Conservation (phyloP, 92 coral and sea anemone genomes). For the Palythoa grandiflora region DNA sequence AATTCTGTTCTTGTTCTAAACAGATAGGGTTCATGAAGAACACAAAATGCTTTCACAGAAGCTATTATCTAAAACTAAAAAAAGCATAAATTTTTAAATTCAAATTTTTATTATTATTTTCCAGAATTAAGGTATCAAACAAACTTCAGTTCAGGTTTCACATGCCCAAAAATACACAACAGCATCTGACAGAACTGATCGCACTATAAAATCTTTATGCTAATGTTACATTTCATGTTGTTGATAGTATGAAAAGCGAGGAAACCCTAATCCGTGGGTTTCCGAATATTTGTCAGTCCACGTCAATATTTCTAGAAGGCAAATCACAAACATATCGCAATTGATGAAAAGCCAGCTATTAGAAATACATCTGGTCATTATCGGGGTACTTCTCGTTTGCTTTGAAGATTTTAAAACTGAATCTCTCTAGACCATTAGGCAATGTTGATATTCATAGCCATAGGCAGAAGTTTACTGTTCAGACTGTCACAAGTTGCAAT, state of each 20-base stretch:
- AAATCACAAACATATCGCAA: background rate
- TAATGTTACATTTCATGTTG: slow-evolving; percentile 21
- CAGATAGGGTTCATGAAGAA: background rate
- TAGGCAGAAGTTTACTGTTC: slow-evolving; percentile 11
- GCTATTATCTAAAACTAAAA: background rate
- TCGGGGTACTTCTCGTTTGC: slow-evolving; percentile 6
- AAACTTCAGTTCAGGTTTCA: background rate
- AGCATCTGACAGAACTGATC: slow-evolving; percentile 12
- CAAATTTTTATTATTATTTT: background rate
- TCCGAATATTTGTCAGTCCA: background rate
- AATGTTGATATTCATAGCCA: background rate
- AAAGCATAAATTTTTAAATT: too few relatives aligned
- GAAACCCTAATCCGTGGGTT: background rate
- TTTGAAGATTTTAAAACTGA: background rate
- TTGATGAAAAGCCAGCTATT: background rate
- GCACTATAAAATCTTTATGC: background rate
- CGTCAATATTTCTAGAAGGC: background rate
- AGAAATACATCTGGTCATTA: slow-evolving; percentile 19
- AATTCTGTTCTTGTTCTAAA: background rate
- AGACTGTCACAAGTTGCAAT: background rate
- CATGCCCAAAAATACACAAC: background rate
- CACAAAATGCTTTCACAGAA: background rate
- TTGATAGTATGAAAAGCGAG: background rate
- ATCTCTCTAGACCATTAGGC: background rate
- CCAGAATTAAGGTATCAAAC: background rate